These are phyloP conservation scores for Tetraodon nigroviridis DNA, from an alignment of 2,113 vertebrate genomes.

Conservation along the genomic window DNA sequence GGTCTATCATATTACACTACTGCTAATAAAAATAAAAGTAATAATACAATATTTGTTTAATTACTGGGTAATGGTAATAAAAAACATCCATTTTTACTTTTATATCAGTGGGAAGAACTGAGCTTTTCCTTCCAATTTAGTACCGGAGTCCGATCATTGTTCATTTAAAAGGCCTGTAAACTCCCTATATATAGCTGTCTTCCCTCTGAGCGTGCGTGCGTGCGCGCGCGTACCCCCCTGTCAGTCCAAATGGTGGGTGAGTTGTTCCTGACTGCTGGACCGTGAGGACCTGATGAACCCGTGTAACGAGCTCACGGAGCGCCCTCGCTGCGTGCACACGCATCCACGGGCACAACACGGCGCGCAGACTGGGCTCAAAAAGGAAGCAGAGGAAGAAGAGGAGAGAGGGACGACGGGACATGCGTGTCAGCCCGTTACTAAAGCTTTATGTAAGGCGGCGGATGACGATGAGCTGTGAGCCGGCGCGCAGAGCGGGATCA, in stretches of 20 bases:
- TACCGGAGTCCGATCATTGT: neutral
- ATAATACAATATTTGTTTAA: too few relatives aligned
- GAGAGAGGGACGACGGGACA: constrained; percentile 42
- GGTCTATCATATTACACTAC: too few relatives aligned
- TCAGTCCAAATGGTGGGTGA: constrained; percentile 49
- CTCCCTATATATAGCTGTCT: neutral
- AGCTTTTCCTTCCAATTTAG: neutral
- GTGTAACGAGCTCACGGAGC: constrained; percentile 52
- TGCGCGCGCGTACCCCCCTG: constrained; percentile 39
- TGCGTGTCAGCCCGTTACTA: constrained; percentile 55
- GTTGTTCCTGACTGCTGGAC: constrained; percentile 55
- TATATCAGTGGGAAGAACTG: too few relatives aligned
- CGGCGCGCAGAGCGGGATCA: constrained; percentile 37
- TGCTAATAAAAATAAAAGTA: too few relatives aligned
- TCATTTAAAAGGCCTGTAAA: constrained; percentile 26
- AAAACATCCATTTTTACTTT: too few relatives aligned
- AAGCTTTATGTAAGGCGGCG: constrained; percentile 44
- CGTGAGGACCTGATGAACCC: constrained; percentile 61
- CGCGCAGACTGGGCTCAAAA: constrained; percentile 14
- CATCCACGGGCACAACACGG: neutral
- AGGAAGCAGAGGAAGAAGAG: constrained; percentile 7
- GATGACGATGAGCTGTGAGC: constrained; percentile 12
- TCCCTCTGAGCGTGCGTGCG: neutral
- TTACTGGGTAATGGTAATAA: too few relatives aligned
- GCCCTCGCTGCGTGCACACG: constrained; percentile 1